Evolutionary conservation across 2,797 vertebrate genomes (phyloP).

Genomic region (Ctenopoma kingsleyae): DNA sequence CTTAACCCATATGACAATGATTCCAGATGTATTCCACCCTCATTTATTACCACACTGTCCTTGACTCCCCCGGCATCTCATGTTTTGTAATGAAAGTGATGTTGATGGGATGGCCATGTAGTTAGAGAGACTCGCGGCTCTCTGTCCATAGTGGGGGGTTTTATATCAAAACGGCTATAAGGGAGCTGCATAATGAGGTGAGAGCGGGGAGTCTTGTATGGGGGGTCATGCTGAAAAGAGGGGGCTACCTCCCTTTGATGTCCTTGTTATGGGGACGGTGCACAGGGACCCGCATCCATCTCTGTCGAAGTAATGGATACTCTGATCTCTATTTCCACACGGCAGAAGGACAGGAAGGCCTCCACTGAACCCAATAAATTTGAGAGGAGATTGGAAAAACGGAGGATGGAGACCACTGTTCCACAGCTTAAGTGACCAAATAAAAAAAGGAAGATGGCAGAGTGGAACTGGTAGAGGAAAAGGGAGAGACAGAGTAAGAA

Average conservation of each 20-base stretch:
- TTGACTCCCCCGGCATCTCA: constrained; percentile 90
- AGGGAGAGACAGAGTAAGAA: constrained; percentile 68
- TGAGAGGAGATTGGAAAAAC: constrained; percentile 90
- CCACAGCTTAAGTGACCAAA: constrained; percentile 88
- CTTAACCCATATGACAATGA: constrained; percentile 89
- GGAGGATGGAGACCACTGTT: constrained; percentile 84
- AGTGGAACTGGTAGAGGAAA: constrained; percentile 71
- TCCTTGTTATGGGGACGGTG: constrained; percentile 88
- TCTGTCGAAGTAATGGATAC: constrained; percentile 90
- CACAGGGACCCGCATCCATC: constrained; percentile 87
- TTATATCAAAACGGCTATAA: constrained; percentile 90
- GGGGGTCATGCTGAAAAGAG: constrained; percentile 88
- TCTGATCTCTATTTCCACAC: constrained; percentile 90
- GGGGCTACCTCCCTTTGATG: constrained; percentile 88
- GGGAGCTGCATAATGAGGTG: constrained; percentile 90
- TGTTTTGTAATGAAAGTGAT: constrained; percentile 92
- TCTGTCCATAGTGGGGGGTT: constrained; percentile 84
- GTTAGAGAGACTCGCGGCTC: constrained; percentile 84
- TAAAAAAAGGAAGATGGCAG: constrained; percentile 83
- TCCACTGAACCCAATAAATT: constrained; percentile 92
- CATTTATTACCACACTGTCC: constrained; percentile 90
- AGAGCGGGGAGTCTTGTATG: constrained; percentile 85
- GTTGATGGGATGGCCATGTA: constrained; percentile 90
- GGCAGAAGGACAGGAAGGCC: constrained; percentile 89
- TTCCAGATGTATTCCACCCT: constrained; percentile 90